Percentiles rank a stretch among this genome's conserved stretches.
Evolutionary conservation across 2,888 invertebrate genomes (phyloP).

Genomic region (Eledona agricola): DNA sequence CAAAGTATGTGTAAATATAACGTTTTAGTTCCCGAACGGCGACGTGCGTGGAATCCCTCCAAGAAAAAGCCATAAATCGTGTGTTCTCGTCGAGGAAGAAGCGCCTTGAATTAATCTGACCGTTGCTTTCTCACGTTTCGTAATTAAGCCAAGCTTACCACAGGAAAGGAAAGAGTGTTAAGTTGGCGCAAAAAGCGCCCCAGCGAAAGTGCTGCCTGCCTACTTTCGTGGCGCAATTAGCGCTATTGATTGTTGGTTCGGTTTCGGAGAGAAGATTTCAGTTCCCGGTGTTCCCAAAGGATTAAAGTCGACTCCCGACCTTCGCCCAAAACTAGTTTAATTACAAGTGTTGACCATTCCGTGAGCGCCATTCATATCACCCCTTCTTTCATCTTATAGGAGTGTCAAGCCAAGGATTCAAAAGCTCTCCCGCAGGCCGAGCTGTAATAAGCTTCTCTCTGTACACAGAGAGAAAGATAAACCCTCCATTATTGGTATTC

Average conservation of each 20-base stretch:
- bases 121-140: constrained; percentile 3
- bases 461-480: constrained; percentile 12
- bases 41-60: background rate
- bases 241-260: no score
- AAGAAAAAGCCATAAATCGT: constrained; percentile 2
- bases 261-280: no score
- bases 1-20: constrained; percentile 2
- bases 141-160: background rate
- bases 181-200: background rate
- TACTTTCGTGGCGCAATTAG: no score
- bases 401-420: constrained; percentile 1
- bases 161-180: constrained; percentile 3
- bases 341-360: constrained; percentile 2
- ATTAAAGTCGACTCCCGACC: constrained; percentile 3
- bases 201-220: no score
- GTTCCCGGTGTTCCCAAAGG: no score
- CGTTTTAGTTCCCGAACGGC: no score
- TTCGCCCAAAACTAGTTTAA: constrained; percentile 15
- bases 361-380: background rate
- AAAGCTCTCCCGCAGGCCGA: constrained; percentile 2
- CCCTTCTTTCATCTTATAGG: constrained; percentile 1
- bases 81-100: background rate
- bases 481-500: constrained; percentile 15
- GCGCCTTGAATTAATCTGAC: constrained; percentile 2
- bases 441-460: constrained; percentile 12